A percentile compares a stretch with the other conserved stretches of the same genome.
phyloP scores from a whole-genome alignment of 2,888 invertebrate genomes.

The Operophtera brumata region DNA sequence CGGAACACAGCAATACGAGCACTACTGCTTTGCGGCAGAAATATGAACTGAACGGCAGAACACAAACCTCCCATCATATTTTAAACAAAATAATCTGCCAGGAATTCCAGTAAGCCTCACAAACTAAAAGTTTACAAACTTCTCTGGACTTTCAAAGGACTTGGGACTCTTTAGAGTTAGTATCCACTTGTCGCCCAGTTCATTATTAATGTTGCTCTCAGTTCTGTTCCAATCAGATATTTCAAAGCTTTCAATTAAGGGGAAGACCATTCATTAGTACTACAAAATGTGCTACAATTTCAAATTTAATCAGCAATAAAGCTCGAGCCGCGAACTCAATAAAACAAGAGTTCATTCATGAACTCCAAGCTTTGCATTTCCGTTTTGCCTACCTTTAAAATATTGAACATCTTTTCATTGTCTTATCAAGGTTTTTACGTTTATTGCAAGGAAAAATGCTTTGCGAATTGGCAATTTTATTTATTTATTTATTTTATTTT shows the following conservation, averaged over 20 bases:
- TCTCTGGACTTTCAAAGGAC: constrained; percentile 10
- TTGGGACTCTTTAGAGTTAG: constrained; percentile 5
- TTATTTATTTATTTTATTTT: too few species aligned
- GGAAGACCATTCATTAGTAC: constrained; percentile 8
- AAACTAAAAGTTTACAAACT: constrained; percentile 15
- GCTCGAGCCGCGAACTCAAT: constrained; percentile 12
- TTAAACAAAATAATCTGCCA: constrained; percentile 1
- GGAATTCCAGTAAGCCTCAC: constrained; percentile 1
- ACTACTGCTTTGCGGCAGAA: too few species aligned
- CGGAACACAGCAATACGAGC: too few species aligned
- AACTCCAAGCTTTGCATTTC: constrained; percentile 18
- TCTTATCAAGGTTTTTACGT: constrained; percentile 37
- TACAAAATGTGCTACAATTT: constrained; percentile 14
- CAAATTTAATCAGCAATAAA: constrained; percentile 7
- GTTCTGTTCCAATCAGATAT: constrained; percentile 11
- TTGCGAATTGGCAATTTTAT: constrained; percentile 52
- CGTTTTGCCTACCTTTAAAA: constrained; percentile 39
- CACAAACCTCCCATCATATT: too few species aligned
- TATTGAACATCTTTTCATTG: constrained; percentile 40
- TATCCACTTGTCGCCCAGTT: constrained; percentile 18
- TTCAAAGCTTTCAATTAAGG: constrained; percentile 15
- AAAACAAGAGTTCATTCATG: constrained; percentile 22
- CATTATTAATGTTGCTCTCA: constrained; percentile 12
- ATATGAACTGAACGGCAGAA: too few species aligned
- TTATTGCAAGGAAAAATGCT: constrained; percentile 48